Evolutionary conservation across 2,113 vertebrate species (phyloP).

Genomic region (Calyptommatus sinebrachiatus): DNA sequence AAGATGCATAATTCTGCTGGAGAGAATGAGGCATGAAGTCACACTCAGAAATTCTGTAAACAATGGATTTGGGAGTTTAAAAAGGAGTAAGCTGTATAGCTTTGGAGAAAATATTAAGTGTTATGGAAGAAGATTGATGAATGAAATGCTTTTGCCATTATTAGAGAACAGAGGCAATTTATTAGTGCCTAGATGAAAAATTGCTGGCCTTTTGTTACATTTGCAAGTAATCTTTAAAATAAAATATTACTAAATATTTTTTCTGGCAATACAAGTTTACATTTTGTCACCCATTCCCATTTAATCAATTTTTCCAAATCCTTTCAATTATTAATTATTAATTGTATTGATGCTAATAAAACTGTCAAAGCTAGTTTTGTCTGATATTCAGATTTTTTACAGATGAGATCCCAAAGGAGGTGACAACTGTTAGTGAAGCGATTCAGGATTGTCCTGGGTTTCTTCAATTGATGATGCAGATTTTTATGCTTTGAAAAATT

Average conservation of each 20-base stretch:
- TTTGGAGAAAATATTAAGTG: conserved; percentile 24
- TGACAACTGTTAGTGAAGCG: not conserved
- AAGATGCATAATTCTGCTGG: conserved; percentile 22
- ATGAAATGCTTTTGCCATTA: conserved; percentile 8
- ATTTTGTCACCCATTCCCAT: not conserved
- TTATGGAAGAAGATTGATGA: conserved; percentile 6
- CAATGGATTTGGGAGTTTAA: conserved; percentile 30
- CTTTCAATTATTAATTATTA: not conserved
- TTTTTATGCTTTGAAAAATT: not conserved
- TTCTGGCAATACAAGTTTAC: conserved; percentile 10
- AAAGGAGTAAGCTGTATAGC: conserved; percentile 9
- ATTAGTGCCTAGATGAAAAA: conserved; percentile 35
- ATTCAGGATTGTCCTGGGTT: not conserved
- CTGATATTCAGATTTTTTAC: no score
- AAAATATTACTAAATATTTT: conserved; percentile 20
- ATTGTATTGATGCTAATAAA: not conserved
- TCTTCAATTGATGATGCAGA: not conserved
- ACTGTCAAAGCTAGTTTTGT: not conserved
- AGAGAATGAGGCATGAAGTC: conserved; percentile 12
- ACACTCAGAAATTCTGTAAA: conserved; percentile 19
- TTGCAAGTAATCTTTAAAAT: conserved; percentile 24
- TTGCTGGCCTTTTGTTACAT: conserved; percentile 10
- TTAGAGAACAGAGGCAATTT: not conserved
- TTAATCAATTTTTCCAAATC: not conserved
- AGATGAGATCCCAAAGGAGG: not conserved